Percentiles rank a stretch among this genome's conserved stretches.
Evolutionary conservation across 2,113 vertebrate species (phyloP).

Genomic region (Galemys pyrenaicus): DNA sequence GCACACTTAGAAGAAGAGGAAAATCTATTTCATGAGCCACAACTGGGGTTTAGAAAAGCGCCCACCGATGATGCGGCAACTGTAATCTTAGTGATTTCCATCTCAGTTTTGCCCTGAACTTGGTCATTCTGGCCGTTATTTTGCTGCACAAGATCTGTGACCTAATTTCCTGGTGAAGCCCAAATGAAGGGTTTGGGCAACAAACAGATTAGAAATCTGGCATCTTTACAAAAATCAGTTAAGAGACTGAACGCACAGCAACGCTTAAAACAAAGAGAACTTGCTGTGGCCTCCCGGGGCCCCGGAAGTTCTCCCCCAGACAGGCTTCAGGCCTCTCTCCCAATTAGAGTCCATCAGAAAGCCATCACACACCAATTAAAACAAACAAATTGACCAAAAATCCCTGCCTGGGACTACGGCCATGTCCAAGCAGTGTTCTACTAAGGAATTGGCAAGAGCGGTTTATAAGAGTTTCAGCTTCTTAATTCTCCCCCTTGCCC

Average conservation of each 20-base stretch:
- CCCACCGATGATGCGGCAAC: not conserved
- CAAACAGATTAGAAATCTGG: slow-evolving; percentile 70
- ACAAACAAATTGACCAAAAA: not conserved
- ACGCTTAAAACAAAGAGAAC: slow-evolving; percentile 58
- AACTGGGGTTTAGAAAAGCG: not conserved
- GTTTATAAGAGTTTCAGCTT: not conserved
- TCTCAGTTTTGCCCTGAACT: not conserved
- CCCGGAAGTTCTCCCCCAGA: slow-evolving; percentile 18
- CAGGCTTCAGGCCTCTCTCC: slow-evolving; percentile 54
- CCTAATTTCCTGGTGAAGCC: slow-evolving; percentile 66
- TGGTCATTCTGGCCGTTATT: slow-evolving; percentile 36
- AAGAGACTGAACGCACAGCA: slow-evolving; percentile 36
- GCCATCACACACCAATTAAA: not conserved
- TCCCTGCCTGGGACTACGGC: not conserved
- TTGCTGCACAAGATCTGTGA: slow-evolving; percentile 40
- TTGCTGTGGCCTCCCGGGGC: not conserved
- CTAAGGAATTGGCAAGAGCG: not conserved
- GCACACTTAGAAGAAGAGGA: not conserved
- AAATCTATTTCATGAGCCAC: not conserved
- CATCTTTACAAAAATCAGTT: slow-evolving; percentile 55
- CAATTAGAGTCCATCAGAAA: slow-evolving; percentile 51
- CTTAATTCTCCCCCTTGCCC: fast-evolving
- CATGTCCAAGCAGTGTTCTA: not conserved
- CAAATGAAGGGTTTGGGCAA: slow-evolving; percentile 67
- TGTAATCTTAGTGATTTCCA: not conserved